These are phyloP conservation scores for Dendrocincla fuliginosa DNA, from an alignment of 2,797 vertebrate genomes.

Conservation along the genomic window DNA sequence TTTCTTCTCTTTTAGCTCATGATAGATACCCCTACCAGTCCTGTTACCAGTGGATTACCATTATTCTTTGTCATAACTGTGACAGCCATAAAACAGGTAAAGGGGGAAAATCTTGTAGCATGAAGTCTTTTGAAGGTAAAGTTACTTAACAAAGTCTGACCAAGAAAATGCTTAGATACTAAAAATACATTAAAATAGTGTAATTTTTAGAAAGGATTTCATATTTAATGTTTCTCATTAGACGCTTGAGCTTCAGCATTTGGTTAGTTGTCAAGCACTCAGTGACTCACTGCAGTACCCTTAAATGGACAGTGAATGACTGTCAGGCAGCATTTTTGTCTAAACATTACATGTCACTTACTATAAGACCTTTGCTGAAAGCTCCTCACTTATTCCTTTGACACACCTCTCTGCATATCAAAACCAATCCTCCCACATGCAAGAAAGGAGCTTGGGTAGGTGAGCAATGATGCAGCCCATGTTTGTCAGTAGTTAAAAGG, in stretches of 20 bases:
- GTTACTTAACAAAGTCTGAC: background rate
- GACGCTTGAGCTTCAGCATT: background rate
- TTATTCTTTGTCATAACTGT: conserved; percentile 99
- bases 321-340: conserved; percentile 50
- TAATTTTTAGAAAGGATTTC: background rate
- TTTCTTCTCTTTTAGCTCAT: conserved; percentile 85
- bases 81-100: conserved; percentile 98
- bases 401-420: conserved; percentile 23
- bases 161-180: background rate
- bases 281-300: background rate
- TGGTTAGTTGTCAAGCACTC: background rate
- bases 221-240: background rate
- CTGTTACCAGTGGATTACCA: conserved; percentile 96
- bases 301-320: conserved; percentile 48
- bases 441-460: background rate
- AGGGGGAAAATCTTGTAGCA: background rate
- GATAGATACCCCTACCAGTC: conserved; percentile 99
- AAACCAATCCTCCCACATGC: background rate
- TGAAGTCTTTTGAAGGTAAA: background rate
- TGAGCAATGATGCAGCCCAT: background rate
- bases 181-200: background rate
- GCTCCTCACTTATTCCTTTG: conserved; percentile 12
- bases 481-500: conserved; percentile 20
- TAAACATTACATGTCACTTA: conserved; percentile 19
- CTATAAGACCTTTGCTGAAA: conserved; percentile 33